These are phyloP conservation scores for Branchipolynoe longqiensis DNA, from an alignment of 2,888 invertebrate genomes.

Conservation along the genomic window DNA sequence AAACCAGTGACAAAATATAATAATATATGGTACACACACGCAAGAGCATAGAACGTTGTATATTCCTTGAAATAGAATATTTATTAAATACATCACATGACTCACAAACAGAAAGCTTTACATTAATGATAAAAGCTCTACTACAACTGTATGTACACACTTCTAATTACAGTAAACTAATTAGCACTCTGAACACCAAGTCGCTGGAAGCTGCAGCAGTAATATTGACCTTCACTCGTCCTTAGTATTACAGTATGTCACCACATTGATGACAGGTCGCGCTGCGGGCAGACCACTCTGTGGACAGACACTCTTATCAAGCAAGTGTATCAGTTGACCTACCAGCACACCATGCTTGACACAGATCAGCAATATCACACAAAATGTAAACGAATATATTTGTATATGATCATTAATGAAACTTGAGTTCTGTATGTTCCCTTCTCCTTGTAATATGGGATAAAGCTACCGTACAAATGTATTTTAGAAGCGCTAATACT, in stretches of 20 bases:
- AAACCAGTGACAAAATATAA: too few species aligned
- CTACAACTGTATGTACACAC: constrained; percentile 27
- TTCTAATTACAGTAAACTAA: constrained; percentile 42
- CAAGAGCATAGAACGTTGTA: too few species aligned
- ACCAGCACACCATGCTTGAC: neutral
- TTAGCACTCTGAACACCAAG: neutral
- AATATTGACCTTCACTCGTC: neutral
- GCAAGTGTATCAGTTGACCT: neutral
- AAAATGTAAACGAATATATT: too few species aligned
- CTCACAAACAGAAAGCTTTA: neutral
- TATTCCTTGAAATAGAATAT: constrained; percentile 32
- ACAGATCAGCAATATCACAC: too few species aligned
- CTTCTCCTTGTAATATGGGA: too few species aligned
- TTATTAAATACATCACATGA: constrained; percentile 5
- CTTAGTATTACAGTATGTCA: neutral
- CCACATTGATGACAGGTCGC: neutral
- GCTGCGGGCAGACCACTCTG: neutral
- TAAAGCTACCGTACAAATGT: too few species aligned
- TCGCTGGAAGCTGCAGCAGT: neutral
- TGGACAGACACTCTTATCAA: neutral
- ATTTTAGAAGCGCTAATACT: too few species aligned
- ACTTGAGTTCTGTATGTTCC: too few species aligned
- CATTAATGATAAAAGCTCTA: neutral
- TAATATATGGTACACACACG: too few species aligned
- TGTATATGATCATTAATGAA: too few species aligned